Evolutionary conservation across 2,888 invertebrate species (phyloP).

Genomic region (Eupithecia vulgata): DNA sequence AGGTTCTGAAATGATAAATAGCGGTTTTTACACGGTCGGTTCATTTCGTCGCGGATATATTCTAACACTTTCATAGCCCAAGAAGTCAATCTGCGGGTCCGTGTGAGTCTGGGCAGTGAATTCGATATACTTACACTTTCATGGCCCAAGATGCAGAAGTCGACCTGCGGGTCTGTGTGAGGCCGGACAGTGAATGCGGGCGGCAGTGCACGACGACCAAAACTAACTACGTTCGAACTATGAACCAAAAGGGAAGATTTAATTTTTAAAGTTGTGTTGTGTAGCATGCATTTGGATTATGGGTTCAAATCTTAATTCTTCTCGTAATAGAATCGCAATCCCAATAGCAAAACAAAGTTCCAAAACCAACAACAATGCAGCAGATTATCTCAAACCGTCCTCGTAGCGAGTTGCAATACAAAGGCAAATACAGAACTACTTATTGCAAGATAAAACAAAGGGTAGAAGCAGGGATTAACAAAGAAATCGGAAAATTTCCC

Average conservation of each 20-base stretch:
- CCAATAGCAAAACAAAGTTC: conserved; percentile 14
- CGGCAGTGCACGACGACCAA: too few species aligned
- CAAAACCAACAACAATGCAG: conserved; percentile 23
- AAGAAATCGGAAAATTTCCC: conserved; percentile 44
- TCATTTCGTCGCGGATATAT: too few species aligned
- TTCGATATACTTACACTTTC: too few species aligned
- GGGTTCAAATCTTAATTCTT: not conserved
- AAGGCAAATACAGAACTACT: conserved; percentile 47
- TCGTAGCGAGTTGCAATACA: conserved; percentile 27
- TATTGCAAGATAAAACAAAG: conserved; percentile 47
- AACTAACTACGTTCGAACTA: too few species aligned
- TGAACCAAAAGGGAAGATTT: not conserved
- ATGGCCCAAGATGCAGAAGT: too few species aligned
- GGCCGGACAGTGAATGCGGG: too few species aligned
- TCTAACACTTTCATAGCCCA: too few species aligned
- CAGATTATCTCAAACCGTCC: conserved; percentile 27
- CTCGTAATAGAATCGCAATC: not conserved
- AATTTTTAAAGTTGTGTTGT: not conserved
- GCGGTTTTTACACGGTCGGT: too few species aligned
- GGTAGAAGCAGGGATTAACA: conserved; percentile 44
- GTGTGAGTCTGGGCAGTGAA: too few species aligned
- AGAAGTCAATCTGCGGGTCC: too few species aligned
- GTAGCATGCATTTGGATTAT: not conserved
- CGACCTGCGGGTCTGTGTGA: too few species aligned
- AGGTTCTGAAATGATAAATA: too few species aligned